Conservation (phyloP, 2,797 vertebrate species). For the Erethizon dorsatum region DNA sequence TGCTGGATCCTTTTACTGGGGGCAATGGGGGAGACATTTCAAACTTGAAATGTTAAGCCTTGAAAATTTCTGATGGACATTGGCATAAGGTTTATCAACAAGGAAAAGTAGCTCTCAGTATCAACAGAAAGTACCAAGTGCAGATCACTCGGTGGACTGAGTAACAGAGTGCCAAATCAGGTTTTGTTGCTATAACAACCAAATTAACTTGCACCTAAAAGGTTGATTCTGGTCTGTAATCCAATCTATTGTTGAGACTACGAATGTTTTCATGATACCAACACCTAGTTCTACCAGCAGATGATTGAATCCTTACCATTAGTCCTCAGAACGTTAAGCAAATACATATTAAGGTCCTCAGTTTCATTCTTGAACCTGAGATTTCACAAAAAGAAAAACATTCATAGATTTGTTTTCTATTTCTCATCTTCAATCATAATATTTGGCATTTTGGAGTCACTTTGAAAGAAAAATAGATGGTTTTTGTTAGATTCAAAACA, state of each 20-base stretch:
- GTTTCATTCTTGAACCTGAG: neutral
- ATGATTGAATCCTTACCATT: neutral
- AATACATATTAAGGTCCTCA: neutral
- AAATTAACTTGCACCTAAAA: constrained; percentile 30
- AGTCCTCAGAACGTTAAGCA: neutral
- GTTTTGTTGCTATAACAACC: constrained; percentile 67
- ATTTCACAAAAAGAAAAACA: neutral
- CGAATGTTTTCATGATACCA: neutral
- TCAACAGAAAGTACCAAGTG: neutral
- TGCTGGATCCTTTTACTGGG: neutral
- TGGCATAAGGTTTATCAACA: neutral
- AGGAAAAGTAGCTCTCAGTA: neutral
- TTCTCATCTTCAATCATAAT: neutral
- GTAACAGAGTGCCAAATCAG: constrained; percentile 35
- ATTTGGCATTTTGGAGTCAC: neutral
- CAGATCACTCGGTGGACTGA: constrained; percentile 1
- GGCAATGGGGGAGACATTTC: neutral
- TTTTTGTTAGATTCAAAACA: constrained; percentile 62
- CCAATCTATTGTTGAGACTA: constrained; percentile 9
- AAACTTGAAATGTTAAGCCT: neutral
- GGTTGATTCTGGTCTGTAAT: constrained; percentile 50
- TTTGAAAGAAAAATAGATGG: constrained; percentile 39
- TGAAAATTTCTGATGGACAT: neutral
- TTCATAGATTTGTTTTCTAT: neutral
- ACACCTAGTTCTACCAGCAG: neutral